Evolutionary conservation across 2,797 vertebrate species (phyloP).

Genomic region (Pipistrellus nathusii): DNA sequence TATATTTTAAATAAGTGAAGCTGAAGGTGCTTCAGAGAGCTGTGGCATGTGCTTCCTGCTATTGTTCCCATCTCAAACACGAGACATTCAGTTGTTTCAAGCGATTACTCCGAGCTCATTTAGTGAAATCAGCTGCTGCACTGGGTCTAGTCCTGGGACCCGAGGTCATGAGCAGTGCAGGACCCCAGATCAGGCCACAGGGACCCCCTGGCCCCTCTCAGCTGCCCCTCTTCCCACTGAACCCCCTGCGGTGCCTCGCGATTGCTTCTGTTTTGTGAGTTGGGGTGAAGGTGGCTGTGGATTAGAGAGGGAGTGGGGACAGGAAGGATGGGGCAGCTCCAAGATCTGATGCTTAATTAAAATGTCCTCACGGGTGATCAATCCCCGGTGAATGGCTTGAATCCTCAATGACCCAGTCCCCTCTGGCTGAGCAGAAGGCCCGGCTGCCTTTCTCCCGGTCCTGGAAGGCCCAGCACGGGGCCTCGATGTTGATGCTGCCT

Average conservation of each 20-base stretch:
- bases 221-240: background rate
- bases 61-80: background rate
- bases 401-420: slow-evolving; percentile 24
- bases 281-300: background rate
- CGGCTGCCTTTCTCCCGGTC: slow-evolving; percentile 42
- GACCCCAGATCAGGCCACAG: background rate
- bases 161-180: background rate
- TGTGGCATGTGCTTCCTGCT: background rate
- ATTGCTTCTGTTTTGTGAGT: background rate
- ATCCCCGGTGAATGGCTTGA: slow-evolving; percentile 62
- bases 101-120: background rate
- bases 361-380: slow-evolving; percentile 77
- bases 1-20: background rate
- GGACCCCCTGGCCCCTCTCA: rapidly evolving
- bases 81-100: background rate
- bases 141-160: background rate
- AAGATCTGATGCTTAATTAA: slow-evolving; percentile 80
- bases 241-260: background rate
- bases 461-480: background rate
- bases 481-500: slow-evolving; percentile 32
- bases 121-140: background rate
- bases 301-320: background rate
- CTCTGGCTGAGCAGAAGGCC: background rate
- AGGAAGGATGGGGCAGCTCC: slow-evolving; percentile 26
- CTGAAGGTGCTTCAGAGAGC: background rate